These are phyloP conservation scores for Dipodomys spectabilis DNA, from an alignment of 2,113 vertebrate species.

Conservation along the genomic window DNA sequence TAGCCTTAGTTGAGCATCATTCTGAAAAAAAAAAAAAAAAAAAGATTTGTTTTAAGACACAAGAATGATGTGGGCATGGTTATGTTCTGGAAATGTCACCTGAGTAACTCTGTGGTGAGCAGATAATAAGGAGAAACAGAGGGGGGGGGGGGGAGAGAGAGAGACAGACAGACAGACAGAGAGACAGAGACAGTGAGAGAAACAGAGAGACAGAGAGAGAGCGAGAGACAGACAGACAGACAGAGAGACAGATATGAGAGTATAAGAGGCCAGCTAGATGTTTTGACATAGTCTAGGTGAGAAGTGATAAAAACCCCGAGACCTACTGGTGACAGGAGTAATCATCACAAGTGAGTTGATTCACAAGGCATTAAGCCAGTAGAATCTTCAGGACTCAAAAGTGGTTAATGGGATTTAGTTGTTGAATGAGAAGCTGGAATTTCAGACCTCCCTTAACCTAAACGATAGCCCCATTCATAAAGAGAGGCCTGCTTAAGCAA, in stretches of 20 bases:
- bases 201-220: too few species aligned
- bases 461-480: conserved; percentile 34
- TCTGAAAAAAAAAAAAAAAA: background rate
- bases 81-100: conserved; percentile 11
- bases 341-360: conserved; percentile 36
- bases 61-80: background rate
- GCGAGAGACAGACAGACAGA: too few species aligned
- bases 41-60: conserved; percentile 15
- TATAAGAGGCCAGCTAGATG: conserved; percentile 15
- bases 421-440: conserved; percentile 58
- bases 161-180: too few species aligned
- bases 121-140: background rate
- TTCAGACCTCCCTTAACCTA: conserved; percentile 34
- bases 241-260: background rate
- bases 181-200: too few species aligned
- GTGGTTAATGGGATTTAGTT: conserved; percentile 50
- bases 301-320: conserved; percentile 52
- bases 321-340: conserved; percentile 39
- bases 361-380: conserved; percentile 50
- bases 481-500: background rate
- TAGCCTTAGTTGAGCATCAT: background rate
- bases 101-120: background rate
- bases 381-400: background rate
- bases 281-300: conserved; percentile 50
- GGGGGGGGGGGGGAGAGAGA: too few species aligned